Evolutionary conservation across 2,113 vertebrate genomes (phyloP), one percentile per base, ranked within the genome.

Genomic region (Mastomys natalensis): DNA sequence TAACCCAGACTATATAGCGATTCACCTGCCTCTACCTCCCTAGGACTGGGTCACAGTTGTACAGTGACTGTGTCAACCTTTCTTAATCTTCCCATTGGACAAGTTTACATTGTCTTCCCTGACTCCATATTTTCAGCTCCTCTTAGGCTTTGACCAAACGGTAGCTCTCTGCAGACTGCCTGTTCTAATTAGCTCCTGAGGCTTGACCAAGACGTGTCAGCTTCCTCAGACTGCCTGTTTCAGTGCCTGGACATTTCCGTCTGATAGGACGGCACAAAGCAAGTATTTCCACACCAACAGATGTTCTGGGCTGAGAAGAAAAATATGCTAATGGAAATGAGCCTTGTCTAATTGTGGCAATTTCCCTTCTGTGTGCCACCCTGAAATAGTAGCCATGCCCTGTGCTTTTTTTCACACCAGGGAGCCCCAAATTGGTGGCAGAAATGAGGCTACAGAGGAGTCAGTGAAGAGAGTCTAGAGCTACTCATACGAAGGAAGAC

Each of bases 231-330:
- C 55, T 0, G 1, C 85, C n/a, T 55, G 55, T 43, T 94, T 76
- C n/a, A 7, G 12, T 48, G 86, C 43, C 93, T 1, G 0, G 43
- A 60, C 4, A 0, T 81, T 73, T 93, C 0, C 0, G 60, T 80
- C 68, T 45, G 80, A 94, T 3, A 72, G 95, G 51, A 90, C 82
- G 60, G 97, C 90, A 97, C 89, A 60, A 77, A 97, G 64, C 34
- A 22, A 45, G 73, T 92, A 78, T 98, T 98, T 98, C 74, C 92
- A 97, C 58, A 66, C 66, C 40, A 70, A 85, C 95, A 97, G 97
- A 91, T 98, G 96, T 70, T 96, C 90, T 62, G 87, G 16, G 48
- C 96, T 85, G 64, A 73, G 81, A 89, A 55, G 89, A 82, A 96
- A 97, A 97, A 97, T 86, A 94, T 37, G 85, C 95, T 97, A 95